Evolutionary conservation across 2,113 vertebrate genomes (phyloP).

Genomic region (Lonchura striata): DNA sequence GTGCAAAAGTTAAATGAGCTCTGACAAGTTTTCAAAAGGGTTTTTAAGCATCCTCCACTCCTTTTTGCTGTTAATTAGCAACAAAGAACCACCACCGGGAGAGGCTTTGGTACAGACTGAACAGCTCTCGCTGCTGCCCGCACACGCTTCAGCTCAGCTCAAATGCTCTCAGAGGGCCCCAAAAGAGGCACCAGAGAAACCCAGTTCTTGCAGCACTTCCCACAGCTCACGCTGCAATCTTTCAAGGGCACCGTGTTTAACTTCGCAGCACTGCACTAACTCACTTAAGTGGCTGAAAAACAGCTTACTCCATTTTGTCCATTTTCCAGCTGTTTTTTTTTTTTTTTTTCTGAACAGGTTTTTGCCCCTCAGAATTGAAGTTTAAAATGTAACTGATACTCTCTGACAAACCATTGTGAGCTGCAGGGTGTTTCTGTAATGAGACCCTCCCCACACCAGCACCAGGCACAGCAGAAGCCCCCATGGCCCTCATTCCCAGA

Average conservation of each 20-base stretch:
- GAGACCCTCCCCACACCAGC: not conserved
- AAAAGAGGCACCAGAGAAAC: constrained; percentile 16
- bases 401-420: not conserved
- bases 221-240: not conserved
- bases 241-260: not conserved
- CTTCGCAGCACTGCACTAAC: not conserved
- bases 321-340: not conserved
- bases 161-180: not conserved
- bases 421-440: not conserved
- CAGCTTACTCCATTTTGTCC: not conserved
- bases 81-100: rapidly evolving
- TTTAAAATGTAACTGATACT: not conserved
- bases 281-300: rapidly evolving
- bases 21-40: not conserved
- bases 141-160: not conserved
- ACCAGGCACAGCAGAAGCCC: not conserved
- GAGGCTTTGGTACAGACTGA: not conserved
- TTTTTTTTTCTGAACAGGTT: not conserved
- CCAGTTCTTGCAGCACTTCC: not conserved
- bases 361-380: not conserved
- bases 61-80: not conserved
- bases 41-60: not conserved
- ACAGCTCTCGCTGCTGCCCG: rapidly evolving
- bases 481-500: rapidly evolving
- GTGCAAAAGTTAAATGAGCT: not conserved